Base-by-base conservation (phyloP, 2,888 invertebrate genomes). In the Tridacna crocea region DNA sequence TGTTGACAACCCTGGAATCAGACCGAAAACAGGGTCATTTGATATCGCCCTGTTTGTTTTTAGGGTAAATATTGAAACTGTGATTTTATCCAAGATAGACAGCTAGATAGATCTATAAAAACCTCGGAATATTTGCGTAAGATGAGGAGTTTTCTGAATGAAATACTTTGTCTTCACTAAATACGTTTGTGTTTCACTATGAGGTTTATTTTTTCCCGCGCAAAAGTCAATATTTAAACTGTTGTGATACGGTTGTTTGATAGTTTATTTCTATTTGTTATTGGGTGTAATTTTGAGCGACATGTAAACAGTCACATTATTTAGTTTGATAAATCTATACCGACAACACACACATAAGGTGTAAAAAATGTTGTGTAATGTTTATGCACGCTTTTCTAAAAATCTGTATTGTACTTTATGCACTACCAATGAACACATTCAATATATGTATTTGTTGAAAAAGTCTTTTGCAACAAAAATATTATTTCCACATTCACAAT, bases 11-110 rank as follows among this genome's bases (percentile, higher is more conserved):
- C 15, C 2, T 15, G 19, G 19, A 55, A 55, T 15, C n/a, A 36
- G n/a, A 51, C 46, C 60, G 55, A 65, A 65, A 27, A 10, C 66
- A 66, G 47, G 66, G 66, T 48, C 70, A 24, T 48, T 22, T 19
- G 70, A 27, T 70, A 70, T 51, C 51, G 22, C 51, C 46, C 24
- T 24, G 70, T 26, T 58, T 80, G 78, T 85, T 76, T 79, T 83
- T 70, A 77, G 36, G 48, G 85, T 75, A 76, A 86, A 86, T 86
- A 86, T 83, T 86, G 81, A 86, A 81, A 65, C 82, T 81, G 61
- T 83, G 83, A 86, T 83, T 86, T 79, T 79, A 83, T 75, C 81
- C 61, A 58, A 68, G 61, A 70, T 72, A 79, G 81, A 77, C 75
- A 80, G 75, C 70, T 19, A 22, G 27, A 11, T 70, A 68, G 76